Evolutionary conservation across 2,797 vertebrate genomes (phyloP).

Genomic region (Pseudomugil gertrudae): DNA sequence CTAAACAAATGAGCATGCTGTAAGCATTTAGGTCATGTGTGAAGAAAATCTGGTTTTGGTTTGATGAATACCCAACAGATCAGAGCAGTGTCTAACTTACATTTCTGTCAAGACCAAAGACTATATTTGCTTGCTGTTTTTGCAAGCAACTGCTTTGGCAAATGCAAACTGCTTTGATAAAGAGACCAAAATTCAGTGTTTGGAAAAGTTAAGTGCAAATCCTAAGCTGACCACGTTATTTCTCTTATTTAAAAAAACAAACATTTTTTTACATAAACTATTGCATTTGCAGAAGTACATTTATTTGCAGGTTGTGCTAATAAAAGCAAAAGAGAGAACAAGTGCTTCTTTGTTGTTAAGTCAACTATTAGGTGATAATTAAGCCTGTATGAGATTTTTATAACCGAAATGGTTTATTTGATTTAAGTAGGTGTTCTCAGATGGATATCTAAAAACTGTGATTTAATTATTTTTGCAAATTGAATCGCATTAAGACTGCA

Average conservation of each 20-base stretch:
- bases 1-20: constrained; percentile 58
- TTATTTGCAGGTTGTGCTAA: constrained; percentile 68
- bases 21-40: constrained; percentile 26
- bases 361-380: constrained; percentile 94
- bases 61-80: constrained; percentile 21
- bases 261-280: constrained; percentile 48
- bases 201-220: not conserved
- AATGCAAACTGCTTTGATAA: not conserved
- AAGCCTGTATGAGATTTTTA: constrained; percentile 84
- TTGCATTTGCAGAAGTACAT: constrained; percentile 74
- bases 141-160: not conserved
- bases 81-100: constrained; percentile 1
- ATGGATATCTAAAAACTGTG: constrained; percentile 84
- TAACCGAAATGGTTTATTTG: constrained; percentile 84
- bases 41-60: constrained; percentile 5
- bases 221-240: constrained; percentile 47
- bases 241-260: constrained; percentile 43
- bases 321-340: constrained; percentile 84
- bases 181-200: not conserved
- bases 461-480: constrained; percentile 88
- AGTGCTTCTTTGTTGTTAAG: constrained; percentile 88
- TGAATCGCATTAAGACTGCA: constrained; percentile 64
- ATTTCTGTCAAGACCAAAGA: constrained; percentile 2
- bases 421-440: constrained; percentile 88
- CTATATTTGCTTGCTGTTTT: not conserved